Conservation (phyloP, 2,113 vertebrate species). For the Chrysochloris asiatica region DNA sequence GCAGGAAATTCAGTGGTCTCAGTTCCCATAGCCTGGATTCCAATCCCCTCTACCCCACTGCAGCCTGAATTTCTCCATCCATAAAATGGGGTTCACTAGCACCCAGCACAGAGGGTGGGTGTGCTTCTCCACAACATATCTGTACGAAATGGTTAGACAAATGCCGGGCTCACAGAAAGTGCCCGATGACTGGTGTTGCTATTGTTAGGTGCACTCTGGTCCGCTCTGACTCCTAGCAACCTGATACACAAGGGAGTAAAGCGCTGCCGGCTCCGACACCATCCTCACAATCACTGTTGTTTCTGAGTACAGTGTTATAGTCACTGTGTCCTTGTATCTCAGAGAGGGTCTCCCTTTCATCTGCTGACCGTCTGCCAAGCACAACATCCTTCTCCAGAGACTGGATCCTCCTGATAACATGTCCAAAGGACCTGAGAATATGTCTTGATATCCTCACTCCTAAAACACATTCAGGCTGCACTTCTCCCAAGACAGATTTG, state of each 20-base stretch:
- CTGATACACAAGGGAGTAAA: too few species aligned
- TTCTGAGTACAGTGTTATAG: not conserved
- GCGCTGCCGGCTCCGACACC: not conserved
- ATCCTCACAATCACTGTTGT: not conserved
- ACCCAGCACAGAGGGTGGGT: not conserved
- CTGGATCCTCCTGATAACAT: not conserved
- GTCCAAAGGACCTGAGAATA: not conserved
- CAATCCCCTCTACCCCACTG: rapidly evolving
- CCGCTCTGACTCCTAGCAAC: not conserved
- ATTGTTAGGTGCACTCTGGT: not conserved
- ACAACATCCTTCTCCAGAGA: not conserved
- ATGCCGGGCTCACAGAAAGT: not conserved
- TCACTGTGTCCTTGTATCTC: not conserved
- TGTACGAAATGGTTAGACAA: not conserved
- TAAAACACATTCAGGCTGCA: not conserved
- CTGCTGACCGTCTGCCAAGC: not conserved
- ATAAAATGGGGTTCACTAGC: not conserved
- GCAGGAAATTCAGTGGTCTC: rapidly evolving
- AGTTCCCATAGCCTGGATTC: not conserved
- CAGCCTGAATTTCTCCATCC: rapidly evolving
- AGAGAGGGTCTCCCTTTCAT: not conserved
- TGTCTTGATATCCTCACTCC: not conserved
- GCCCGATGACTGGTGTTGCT: not conserved
- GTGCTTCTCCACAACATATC: rapidly evolving
- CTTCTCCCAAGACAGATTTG: not conserved